These are phyloP conservation scores for Onchidella celtica DNA, from an alignment of 2,888 invertebrate species.

Conservation along the genomic window DNA sequence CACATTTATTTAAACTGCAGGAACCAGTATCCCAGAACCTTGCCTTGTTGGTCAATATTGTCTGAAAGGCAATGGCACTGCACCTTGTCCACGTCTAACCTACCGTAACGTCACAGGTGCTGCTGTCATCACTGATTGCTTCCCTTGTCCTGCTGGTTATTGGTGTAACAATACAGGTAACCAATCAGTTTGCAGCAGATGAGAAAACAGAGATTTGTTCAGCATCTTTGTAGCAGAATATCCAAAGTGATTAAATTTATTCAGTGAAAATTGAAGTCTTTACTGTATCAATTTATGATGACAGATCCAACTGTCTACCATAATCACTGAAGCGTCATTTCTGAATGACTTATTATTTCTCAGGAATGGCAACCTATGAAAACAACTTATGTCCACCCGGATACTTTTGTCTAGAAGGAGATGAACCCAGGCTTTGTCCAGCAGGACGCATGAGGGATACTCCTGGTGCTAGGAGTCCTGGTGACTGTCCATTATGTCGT, in stretches of 20 bases:
- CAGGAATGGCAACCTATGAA: constrained; percentile 73
- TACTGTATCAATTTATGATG: too few relatives aligned
- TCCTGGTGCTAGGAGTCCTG: constrained; percentile 65
- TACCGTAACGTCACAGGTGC: constrained; percentile 72
- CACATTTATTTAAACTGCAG: constrained; percentile 54
- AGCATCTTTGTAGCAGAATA: too few relatives aligned
- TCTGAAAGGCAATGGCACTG: constrained; percentile 68
- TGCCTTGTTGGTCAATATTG: constrained; percentile 77
- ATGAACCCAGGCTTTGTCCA: constrained; percentile 75
- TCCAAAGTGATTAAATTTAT: too few relatives aligned
- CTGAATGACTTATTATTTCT: too few relatives aligned
- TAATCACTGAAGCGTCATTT: too few relatives aligned
- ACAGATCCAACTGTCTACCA: too few relatives aligned
- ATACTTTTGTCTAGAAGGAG: constrained; percentile 72
- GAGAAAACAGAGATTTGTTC: too few relatives aligned
- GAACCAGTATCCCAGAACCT: constrained; percentile 65
- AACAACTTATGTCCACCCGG: constrained; percentile 75
- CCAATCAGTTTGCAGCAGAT: background rate
- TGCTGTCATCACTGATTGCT: constrained; percentile 69
- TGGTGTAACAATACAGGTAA: constrained; percentile 76
- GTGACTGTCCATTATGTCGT: constrained; percentile 72
- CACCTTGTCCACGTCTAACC: constrained; percentile 71
- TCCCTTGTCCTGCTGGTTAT: constrained; percentile 73
- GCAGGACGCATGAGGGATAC: constrained; percentile 74
- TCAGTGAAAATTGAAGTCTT: too few relatives aligned